Percentiles rank a stretch among this genome's conserved stretches.
Evolutionary conservation across 2,888 invertebrate genomes (phyloP).

Genomic region (Stenotaenia linearis): DNA sequence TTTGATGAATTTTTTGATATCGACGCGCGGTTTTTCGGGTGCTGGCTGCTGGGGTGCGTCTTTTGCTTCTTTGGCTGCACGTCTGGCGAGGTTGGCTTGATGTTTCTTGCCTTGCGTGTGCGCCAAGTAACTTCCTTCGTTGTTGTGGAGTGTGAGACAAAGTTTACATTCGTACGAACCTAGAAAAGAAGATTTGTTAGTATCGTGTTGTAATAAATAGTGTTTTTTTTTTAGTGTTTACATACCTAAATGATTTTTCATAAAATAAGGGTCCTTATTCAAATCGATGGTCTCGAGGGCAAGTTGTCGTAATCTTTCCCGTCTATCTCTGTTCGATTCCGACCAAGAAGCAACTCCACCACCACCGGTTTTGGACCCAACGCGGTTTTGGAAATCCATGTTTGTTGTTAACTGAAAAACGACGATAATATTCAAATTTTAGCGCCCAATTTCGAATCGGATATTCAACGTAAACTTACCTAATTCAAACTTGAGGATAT

Average conservation of each 20-base stretch:
- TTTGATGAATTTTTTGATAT: constrained; percentile 98
- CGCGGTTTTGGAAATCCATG: constrained; percentile 99
- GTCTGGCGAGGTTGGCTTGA: constrained; percentile 94
- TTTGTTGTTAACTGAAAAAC: too few species aligned
- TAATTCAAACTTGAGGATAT: too few species aligned
- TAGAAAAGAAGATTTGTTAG: constrained; percentile 44
- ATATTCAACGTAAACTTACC: too few species aligned
- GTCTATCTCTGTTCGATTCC: constrained; percentile 92
- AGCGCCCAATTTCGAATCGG: too few species aligned
- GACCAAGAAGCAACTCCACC: constrained; percentile 99
- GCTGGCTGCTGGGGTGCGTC: constrained; percentile 89
- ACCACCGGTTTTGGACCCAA: constrained; percentile 98
- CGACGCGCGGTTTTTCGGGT: constrained; percentile 92
- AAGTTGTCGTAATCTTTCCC: constrained; percentile 89
- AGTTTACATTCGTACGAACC: constrained; percentile 98
- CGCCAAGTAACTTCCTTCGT: constrained; percentile 97
- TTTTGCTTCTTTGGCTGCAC: constrained; percentile 97
- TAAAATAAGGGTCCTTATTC: constrained; percentile 99
- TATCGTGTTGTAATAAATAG: not conserved
- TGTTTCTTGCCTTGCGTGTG: constrained; percentile 99
- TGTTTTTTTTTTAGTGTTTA: not conserved
- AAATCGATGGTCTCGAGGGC: constrained; percentile 98
- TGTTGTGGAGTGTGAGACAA: constrained; percentile 96
- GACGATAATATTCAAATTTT: too few species aligned
- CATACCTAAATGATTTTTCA: constrained; percentile 95